phyloP scores from a whole-genome alignment of 2,113 vertebrate genomes.

The Caranx melampygus region DNA sequence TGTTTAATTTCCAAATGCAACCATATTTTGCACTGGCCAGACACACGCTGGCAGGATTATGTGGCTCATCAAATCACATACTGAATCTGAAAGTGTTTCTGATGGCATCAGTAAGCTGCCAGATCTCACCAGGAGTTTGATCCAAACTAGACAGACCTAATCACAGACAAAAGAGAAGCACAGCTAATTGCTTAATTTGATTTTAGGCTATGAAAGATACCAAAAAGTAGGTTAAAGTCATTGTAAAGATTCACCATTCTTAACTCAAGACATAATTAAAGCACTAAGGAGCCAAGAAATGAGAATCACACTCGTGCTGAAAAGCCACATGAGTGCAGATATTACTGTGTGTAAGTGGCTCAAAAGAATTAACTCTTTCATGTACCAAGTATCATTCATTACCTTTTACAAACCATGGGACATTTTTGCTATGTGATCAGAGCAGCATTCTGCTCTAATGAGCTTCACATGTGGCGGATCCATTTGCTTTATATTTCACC shows the following conservation, averaged over 20 bases:
- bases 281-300: not conserved
- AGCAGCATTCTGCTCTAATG: too few relatives aligned
- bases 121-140: not conserved
- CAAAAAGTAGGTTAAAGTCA: not conserved
- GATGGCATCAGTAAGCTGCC: not conserved
- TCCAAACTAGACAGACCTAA: constrained; percentile 3
- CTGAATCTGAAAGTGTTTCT: constrained; percentile 11
- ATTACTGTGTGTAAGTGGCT: not conserved
- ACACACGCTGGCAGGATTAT: not conserved
- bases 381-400: not conserved
- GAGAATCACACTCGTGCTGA: not conserved
- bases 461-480: too few relatives aligned
- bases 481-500: not conserved
- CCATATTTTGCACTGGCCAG: not conserved
- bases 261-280: not conserved
- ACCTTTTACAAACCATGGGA: not conserved
- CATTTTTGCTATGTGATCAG: too few relatives aligned
- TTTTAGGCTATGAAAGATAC: not conserved
- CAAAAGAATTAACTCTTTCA: not conserved
- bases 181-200: not conserved
- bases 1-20: constrained; percentile 22
- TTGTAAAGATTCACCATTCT: not conserved
- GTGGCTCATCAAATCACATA: not conserved
- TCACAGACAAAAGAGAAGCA: not conserved
- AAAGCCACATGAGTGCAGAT: constrained; percentile 11